These are phyloP conservation scores for Drosophila sechellia DNA, from an alignment of 1,140 invertebrate genomes.

Conservation along the genomic window DNA sequence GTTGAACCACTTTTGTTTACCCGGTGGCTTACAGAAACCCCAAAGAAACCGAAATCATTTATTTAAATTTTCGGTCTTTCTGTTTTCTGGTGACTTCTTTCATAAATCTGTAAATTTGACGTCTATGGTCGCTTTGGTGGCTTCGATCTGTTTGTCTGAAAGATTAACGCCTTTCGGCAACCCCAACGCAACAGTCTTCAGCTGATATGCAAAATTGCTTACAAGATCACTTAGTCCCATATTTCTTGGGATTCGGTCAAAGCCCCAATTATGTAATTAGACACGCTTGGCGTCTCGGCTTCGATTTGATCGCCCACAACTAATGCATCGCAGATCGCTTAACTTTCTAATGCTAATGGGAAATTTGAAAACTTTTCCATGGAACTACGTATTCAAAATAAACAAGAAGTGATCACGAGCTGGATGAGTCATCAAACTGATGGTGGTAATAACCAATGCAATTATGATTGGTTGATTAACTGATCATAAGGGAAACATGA, in stretches of 20 bases:
- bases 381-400: constrained; percentile 43
- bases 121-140: constrained; percentile 2
- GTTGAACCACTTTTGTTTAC: constrained; percentile 57
- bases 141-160: constrained; percentile 45
- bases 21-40: constrained; percentile 12
- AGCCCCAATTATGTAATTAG: constrained; percentile 65
- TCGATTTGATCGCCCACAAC: constrained; percentile 22
- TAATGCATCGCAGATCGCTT: constrained; percentile 18
- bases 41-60: constrained; percentile 80
- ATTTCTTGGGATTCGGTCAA: constrained; percentile 26
- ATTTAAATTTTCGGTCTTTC: constrained; percentile 64
- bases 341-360: constrained; percentile 76
- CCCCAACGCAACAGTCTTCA: constrained; percentile 13
- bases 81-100: constrained; percentile 65
- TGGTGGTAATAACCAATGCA: constrained; percentile 41
- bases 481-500: constrained; percentile 8
- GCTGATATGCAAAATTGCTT: constrained; percentile 60
- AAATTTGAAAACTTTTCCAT: constrained; percentile 70
- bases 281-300: constrained; percentile 7
- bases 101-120: constrained; percentile 62
- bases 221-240: constrained; percentile 31
- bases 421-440: constrained; percentile 45
- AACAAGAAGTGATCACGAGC: constrained; percentile 50
- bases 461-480: constrained; percentile 28
- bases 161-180: constrained; percentile 58